Base-by-base conservation (phyloP, 2,113 vertebrate species). In the Phoxinus phoxinus region DNA sequence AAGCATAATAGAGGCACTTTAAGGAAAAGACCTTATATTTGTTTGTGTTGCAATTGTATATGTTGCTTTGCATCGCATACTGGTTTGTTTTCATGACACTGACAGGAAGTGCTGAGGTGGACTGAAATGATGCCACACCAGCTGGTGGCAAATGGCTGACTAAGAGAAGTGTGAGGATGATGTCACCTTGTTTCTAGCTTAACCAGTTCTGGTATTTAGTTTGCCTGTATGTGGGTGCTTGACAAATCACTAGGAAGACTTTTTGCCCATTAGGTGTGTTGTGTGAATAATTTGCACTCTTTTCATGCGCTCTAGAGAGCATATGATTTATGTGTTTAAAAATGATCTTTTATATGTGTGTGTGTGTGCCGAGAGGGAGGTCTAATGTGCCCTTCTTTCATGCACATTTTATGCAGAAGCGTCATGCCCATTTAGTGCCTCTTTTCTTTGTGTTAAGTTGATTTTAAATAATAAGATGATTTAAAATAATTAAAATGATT, bases 71-170 rank as follows among this genome's bases (percentile, higher is more conserved):
- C 53, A 65, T 83, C 12, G 80, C 80, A 83, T 67, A 61, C 80
- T 83, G 85, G 80, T 71, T 83, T 83, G 80, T 58, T 71, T 83
- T 83, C 48, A 77, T 67, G 79, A 44, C 37, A 48, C 44, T 65
- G 76, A 44, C 73, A 78, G 73, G 63, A 86, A 86, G 37, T 84
- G 73, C 86, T 84, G 81, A 87, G 86, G 35, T 87, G 72, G 74
- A 84, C 74, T 78, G 75, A 84, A 87, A 58, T 2, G 21, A 59
- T 84, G 86, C 37, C 81, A 80, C 51, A 79, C 72, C 61, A 83
- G 32, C 71, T 86, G 85, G 80, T 27, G 44, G 46, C 35, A 65
- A 83, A 73, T 30, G 81, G 61, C 73, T 72, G 81, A 59, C 73
- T 61, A 67, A 41, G 71, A 87, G 74, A 72, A 84, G 74, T 63